Base-by-base conservation (phyloP, 2,113 vertebrate species). In the Paramisgurnus dabryanus region DNA sequence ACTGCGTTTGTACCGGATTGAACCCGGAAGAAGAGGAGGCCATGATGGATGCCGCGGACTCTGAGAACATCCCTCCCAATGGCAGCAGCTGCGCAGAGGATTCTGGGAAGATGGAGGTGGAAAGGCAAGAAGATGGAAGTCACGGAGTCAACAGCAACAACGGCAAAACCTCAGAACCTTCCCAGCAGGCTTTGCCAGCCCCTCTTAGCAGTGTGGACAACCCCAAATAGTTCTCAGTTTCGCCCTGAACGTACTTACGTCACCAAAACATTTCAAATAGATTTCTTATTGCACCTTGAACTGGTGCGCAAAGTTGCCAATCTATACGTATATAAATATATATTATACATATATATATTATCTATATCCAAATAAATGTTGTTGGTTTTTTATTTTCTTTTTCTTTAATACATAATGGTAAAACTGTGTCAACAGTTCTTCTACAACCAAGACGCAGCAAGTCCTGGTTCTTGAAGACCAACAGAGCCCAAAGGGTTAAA, bases 251-350 rank as follows among this genome's bases (percentile, higher is more conserved):
- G 80, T 74, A 79, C 57, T 66, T 74, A 85, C 78, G 91, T 90
- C 86, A 77, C 69, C 39, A 61, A 85, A 82, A 89, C 87, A 85
- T 86, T 88, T 85, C 88, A 65, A 79, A 86, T 83, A 88, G 87
- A 87, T 89, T 85, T 76, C 84, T 86, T 88, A 94, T 95, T 93
- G 94, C 95, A 94, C 95, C 94, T 78, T 18, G 91, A 92, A 85
- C 80, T 4, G 94, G 95, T 95, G 96, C 95, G 92, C 93, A 91
- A 95, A 95, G 96, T 97, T 98, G 97, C 96, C 97, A 98, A 98
- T 97, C 92, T 95, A 95, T 96, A 90, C 91, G 88, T 91, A 90
- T 93, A 91, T 76, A 71, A 82, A 68, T 77, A 84, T 73, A 82
- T 84, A 80, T 60, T 68, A 67, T 77, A 57, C 39, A 80, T 5